phyloP scores from a whole-genome alignment of 1,140 invertebrate genomes.

The Philaenus spumarius region DNA sequence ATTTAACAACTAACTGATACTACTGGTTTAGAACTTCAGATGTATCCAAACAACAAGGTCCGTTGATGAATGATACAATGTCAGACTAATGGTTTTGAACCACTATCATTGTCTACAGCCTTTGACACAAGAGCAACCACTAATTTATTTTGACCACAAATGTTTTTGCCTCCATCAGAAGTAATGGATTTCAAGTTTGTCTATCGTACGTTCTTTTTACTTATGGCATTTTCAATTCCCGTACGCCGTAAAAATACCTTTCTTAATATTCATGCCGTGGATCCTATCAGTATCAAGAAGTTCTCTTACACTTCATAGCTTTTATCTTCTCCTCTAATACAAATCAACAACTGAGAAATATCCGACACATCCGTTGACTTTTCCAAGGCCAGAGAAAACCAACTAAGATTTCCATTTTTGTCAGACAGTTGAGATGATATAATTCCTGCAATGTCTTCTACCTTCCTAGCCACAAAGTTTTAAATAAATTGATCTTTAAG shows the following conservation, averaged over 20 bases:
- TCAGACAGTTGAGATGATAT: too few species aligned
- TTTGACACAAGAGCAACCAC: conserved; percentile 20
- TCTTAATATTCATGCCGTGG: conserved; percentile 14
- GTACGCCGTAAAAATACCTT: conserved; percentile 7
- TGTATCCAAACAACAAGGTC: conserved; percentile 19
- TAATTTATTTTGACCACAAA: conserved; percentile 25
- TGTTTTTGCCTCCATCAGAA: conserved; percentile 24
- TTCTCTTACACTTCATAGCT: conserved; percentile 24
- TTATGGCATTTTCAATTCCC: conserved; percentile 31
- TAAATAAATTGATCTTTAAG: too few species aligned
- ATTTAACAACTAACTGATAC: conserved; percentile 26
- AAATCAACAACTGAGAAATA: conserved; percentile 32
- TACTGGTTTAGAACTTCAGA: conserved; percentile 22
- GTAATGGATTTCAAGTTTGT: conserved; percentile 30
- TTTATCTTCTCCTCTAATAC: conserved; percentile 31
- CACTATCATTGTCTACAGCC: too few species aligned
- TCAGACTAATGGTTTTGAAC: conserved; percentile 12
- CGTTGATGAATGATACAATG: conserved; percentile 25
- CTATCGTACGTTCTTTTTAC: conserved; percentile 27
- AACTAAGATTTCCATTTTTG: too few species aligned
- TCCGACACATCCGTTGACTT: conserved; percentile 27
- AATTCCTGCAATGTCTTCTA: too few species aligned
- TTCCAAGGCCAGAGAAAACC: conserved; percentile 27
- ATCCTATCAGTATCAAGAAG: conserved; percentile 29
- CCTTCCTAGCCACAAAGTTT: too few species aligned